phyloP scores from a whole-genome alignment of 2,797 vertebrate species.

The Novumbra hubbsi region DNA sequence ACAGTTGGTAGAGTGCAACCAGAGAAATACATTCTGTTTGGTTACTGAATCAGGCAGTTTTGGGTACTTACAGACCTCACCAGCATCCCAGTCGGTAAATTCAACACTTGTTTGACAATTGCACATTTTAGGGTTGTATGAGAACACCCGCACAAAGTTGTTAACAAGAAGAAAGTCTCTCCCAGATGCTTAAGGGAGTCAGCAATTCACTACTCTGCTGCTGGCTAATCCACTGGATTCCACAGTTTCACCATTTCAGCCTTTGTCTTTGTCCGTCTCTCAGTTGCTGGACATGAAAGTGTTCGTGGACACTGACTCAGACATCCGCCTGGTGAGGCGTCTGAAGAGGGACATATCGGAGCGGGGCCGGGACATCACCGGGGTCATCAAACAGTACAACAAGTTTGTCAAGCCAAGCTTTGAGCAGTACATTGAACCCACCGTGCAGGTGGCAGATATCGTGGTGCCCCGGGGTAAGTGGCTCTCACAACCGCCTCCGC shows the following conservation, averaged over 20 bases:
- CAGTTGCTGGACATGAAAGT: constrained; percentile 87
- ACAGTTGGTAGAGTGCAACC: too few relatives aligned
- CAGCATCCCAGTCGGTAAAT: too few relatives aligned
- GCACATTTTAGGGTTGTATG: too few relatives aligned
- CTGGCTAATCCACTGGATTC: too few relatives aligned
- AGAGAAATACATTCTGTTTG: too few relatives aligned
- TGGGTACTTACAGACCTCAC: too few relatives aligned
- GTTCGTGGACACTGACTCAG: constrained; percentile 83
- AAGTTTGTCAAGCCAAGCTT: constrained; percentile 85
- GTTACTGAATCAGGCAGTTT: too few relatives aligned
- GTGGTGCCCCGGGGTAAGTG: constrained; percentile 80
- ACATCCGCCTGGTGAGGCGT: constrained; percentile 80
- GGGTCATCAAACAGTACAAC: constrained; percentile 84
- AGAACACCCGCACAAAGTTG: too few relatives aligned
- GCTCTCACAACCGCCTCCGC: background rate
- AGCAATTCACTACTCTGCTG: too few relatives aligned
- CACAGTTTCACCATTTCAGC: background rate
- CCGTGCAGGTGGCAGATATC: constrained; percentile 81
- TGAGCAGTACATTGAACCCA: constrained; percentile 84
- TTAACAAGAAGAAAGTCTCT: too few relatives aligned
- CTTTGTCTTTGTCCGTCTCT: background rate
- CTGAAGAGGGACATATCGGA: constrained; percentile 80
- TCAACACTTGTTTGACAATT: too few relatives aligned
- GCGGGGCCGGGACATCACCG: constrained; percentile 76
- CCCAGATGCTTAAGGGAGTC: too few relatives aligned